A percentile compares a stretch with the other conserved stretches of the same genome.
Conservation (phyloP, 1,140 invertebrate genomes). For the Pogonomyrmex californicus region DNA sequence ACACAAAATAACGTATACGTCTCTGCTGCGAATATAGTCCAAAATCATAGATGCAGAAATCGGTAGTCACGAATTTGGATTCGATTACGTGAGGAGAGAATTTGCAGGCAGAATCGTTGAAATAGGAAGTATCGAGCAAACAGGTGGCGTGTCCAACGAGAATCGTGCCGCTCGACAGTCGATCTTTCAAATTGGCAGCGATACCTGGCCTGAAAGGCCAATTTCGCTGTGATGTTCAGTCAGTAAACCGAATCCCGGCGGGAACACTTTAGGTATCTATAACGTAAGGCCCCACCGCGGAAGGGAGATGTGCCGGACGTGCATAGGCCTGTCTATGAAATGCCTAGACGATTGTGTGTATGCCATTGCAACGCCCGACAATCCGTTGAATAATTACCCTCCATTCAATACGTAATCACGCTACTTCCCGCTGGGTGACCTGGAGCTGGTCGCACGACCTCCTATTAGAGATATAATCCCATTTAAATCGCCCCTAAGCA, state of each 20-base stretch:
- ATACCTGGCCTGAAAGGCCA: slow-evolving; percentile 63
- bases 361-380: slow-evolving; percentile 56
- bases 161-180: neutral
- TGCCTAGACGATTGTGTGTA: slow-evolving; percentile 68
- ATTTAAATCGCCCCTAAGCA: slow-evolving; percentile 71
- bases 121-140: slow-evolving; percentile 3
- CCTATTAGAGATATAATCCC: slow-evolving; percentile 68
- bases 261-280: slow-evolving; percentile 71
- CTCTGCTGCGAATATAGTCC: neutral
- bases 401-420: slow-evolving; percentile 81
- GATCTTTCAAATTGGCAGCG: slow-evolving; percentile 54
- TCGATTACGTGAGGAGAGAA: neutral
- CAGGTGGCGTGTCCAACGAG: slow-evolving; percentile 34
- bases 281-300: neutral
- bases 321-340: slow-evolving; percentile 21
- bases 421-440: slow-evolving; percentile 72
- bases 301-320: slow-evolving; percentile 28
- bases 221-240: slow-evolving; percentile 72
- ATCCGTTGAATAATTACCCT: slow-evolving; percentile 78
- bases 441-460: slow-evolving; percentile 14
- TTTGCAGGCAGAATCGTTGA: slow-evolving; percentile 29
- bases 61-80: too few species aligned
- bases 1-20: neutral
- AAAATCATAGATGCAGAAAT: neutral
- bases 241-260: slow-evolving; percentile 76